Evolutionary conservation across 2,113 vertebrate species (phyloP).

Genomic region (Cyprinodon tularosa): DNA sequence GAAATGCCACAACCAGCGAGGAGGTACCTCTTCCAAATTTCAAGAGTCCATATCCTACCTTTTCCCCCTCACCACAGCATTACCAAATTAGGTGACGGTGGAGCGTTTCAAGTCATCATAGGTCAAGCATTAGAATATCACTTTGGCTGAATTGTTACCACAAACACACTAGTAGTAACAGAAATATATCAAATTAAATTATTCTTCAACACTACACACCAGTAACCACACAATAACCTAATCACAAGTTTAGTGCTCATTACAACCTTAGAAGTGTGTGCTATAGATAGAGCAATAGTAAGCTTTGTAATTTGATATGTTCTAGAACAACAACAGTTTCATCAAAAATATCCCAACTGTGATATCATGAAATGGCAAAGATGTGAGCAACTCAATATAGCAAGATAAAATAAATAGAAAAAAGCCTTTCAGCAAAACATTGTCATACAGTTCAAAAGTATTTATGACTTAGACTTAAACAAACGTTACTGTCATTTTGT

Average conservation of each 20-base stretch:
- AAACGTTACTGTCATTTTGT: too few species aligned
- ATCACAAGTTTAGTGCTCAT: constrained; percentile 29
- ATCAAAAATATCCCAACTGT: neutral
- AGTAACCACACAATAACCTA: constrained; percentile 12
- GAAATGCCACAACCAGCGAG: too few species aligned
- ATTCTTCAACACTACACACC: constrained; percentile 1
- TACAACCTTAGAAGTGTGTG: constrained; percentile 20
- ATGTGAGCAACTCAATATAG: neutral
- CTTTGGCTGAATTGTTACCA: too few species aligned
- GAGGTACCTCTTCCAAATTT: too few species aligned
- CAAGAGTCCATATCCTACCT: too few species aligned
- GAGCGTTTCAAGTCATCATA: too few species aligned
- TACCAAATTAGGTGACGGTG: too few species aligned
- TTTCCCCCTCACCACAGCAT: too few species aligned
- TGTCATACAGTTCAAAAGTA: neutral
- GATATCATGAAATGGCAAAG: constrained; percentile 11
- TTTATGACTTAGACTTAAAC: neutral
- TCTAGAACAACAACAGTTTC: neutral
- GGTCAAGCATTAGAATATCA: too few species aligned
- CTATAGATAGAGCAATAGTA: neutral
- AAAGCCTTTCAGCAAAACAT: neutral
- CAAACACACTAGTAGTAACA: too few species aligned
- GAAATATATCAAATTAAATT: too few species aligned
- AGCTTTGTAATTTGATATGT: constrained; percentile 17
- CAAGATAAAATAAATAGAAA: neutral